phyloP scores from a whole-genome alignment of 2,888 invertebrate genomes.

The Troides helena region DNA sequence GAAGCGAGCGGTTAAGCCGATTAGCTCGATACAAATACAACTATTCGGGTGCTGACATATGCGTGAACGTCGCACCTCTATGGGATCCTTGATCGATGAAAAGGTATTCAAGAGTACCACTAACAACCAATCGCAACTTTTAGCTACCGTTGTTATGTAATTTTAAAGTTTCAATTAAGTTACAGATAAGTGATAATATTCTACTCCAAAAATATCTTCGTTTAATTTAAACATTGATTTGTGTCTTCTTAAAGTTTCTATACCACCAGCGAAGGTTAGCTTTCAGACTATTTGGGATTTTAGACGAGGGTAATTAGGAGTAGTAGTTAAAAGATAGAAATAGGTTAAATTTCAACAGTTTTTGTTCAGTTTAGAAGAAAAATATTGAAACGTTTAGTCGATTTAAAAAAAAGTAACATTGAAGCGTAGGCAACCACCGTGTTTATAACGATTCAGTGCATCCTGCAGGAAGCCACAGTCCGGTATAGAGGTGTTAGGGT shows the following conservation, averaged over 20 bases:
- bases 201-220: not conserved
- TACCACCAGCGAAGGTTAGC: too few relatives aligned
- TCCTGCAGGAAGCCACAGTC: conserved; percentile 30
- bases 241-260: too few relatives aligned
- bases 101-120: conserved; percentile 15
- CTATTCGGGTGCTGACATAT: conserved; percentile 58
- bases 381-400: too few relatives aligned
- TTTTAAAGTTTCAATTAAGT: not conserved
- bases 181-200: not conserved
- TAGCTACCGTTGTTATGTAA: not conserved
- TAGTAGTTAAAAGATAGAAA: too few relatives aligned
- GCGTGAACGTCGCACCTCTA: conserved; percentile 59
- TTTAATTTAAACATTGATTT: not conserved
- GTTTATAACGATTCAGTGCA: conserved; percentile 9
- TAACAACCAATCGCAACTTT: conserved; percentile 15
- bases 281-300: too few relatives aligned
- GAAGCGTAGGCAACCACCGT: conserved; percentile 6
- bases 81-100: conserved; percentile 29
- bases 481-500: conserved; percentile 32
- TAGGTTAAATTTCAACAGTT: too few relatives aligned
- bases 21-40: conserved; percentile 71
- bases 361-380: too few relatives aligned
- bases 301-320: too few relatives aligned
- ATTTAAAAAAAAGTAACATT: not conserved
- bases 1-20: conserved; percentile 69